Evolutionary conservation across 1,140 invertebrate species (phyloP).

Genomic region (Sarcophaga bullata): DNA sequence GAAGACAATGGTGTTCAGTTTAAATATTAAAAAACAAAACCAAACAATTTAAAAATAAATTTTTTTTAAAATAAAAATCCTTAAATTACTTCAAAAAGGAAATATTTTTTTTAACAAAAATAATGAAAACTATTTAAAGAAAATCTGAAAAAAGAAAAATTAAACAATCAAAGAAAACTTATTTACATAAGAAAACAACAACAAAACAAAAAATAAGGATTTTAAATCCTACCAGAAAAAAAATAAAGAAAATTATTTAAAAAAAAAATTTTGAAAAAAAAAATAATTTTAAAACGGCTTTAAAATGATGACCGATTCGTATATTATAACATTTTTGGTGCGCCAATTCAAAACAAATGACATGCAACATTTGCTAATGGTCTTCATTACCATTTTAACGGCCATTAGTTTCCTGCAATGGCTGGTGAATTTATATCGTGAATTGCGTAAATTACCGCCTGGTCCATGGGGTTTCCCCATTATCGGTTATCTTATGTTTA

Average conservation of each 20-base stretch:
- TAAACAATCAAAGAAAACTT: background rate
- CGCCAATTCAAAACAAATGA: conserved; percentile 54
- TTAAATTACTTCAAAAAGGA: conserved; percentile 30
- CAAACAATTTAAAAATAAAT: background rate
- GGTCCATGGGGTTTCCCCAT: conserved; percentile 87
- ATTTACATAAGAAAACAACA: background rate
- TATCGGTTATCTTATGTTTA: conserved; percentile 82
- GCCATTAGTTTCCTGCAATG: conserved; percentile 68
- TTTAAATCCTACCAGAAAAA: background rate
- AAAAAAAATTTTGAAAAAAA: background rate
- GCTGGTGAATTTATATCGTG: conserved; percentile 66
- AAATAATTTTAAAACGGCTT: background rate
- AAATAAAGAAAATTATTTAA: conserved; percentile 15
- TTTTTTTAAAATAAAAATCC: conserved; percentile 3
- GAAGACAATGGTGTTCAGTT: background rate
- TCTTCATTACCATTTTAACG: conserved; percentile 70
- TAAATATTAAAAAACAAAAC: background rate
- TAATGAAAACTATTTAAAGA: conserved; percentile 35
- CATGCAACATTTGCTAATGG: conserved; percentile 64
- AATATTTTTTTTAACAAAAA: conserved; percentile 30
- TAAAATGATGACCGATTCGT: conserved; percentile 57
- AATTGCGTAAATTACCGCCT: conserved; percentile 76
- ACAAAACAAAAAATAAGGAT: conserved; percentile 5
- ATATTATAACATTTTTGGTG: conserved; percentile 60
- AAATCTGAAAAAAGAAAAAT: conserved; percentile 33